Conservation (phyloP, 2,797 vertebrate species). For the Sarcophilus harrisii region DNA sequence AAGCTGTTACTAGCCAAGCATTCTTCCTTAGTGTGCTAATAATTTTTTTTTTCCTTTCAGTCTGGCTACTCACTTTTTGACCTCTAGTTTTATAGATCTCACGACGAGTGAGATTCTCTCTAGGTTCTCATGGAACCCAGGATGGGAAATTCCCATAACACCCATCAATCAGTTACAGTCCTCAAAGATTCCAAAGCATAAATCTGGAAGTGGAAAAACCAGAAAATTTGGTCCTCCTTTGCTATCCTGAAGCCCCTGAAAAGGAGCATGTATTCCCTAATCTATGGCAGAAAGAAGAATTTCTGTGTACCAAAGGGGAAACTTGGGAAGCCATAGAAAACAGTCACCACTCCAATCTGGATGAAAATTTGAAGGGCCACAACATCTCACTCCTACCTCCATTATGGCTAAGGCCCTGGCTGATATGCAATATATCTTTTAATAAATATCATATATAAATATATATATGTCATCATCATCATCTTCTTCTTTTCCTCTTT, state of each 20-base stretch:
- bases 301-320: not conserved
- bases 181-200: not conserved
- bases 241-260: not conserved
- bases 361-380: not conserved
- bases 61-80: not conserved
- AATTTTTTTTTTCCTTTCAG: not conserved
- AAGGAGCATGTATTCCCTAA: not conserved
- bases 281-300: not conserved
- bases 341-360: not conserved
- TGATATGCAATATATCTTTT: not conserved
- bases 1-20: not conserved
- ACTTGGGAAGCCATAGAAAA: not conserved
- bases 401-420: not conserved
- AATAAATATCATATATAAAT: not conserved
- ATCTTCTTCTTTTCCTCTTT: no score
- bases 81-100: not conserved
- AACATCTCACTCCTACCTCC: not conserved
- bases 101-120: not conserved
- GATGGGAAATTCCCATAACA: not conserved
- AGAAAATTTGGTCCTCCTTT: not conserved
- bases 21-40: not conserved
- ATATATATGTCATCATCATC: no score
- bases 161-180: not conserved
- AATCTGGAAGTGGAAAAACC: not conserved
- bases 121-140: not conserved